phyloP scores from a whole-genome alignment of 2,797 vertebrate species.

The Phrynocephalus forsythii region DNA sequence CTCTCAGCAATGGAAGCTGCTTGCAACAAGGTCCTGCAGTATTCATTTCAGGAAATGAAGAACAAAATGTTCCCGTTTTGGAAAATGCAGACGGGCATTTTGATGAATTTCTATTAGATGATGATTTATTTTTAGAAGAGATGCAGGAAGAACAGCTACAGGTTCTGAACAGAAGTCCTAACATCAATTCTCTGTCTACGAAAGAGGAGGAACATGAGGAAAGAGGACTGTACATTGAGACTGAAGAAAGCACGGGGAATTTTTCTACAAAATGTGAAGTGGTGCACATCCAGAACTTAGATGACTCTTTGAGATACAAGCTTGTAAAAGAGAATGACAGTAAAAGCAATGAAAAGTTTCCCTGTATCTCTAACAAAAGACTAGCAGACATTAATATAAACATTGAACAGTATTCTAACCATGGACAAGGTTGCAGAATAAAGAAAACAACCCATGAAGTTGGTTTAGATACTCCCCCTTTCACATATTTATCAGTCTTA shows the following conservation, averaged over 20 bases:
- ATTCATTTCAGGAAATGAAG: conserved; percentile 52
- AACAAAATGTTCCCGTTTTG: conserved; percentile 39
- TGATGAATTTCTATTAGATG: conserved; percentile 86
- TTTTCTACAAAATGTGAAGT: conserved; percentile 29
- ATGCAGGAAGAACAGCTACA: conserved; percentile 65
- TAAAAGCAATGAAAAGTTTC: conserved; percentile 39
- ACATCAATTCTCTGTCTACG: conserved; percentile 42
- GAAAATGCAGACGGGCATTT: conserved; percentile 82
- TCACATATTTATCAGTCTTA: conserved; percentile 88
- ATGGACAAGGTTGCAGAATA: conserved; percentile 40
- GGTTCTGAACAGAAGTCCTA: conserved; percentile 44
- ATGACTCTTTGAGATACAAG: conserved; percentile 47
- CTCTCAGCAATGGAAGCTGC: conserved; percentile 41
- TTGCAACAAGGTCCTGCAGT: conserved; percentile 27
- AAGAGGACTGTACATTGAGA: conserved; percentile 36
- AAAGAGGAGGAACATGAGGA: conserved; percentile 43
- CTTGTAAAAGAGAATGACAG: conserved; percentile 22
- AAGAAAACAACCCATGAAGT: conserved; percentile 41
- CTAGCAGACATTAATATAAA: conserved; percentile 46
- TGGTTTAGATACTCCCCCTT: conserved; percentile 82
- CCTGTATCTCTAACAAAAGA: conserved; percentile 41
- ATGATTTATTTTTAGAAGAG: conserved; percentile 82
- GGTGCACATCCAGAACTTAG: background rate
- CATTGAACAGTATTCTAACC: conserved; percentile 27
- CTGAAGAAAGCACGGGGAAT: conserved; percentile 31